Percentiles rank a stretch among this genome's conserved stretches.
Conservation (phyloP, 2,888 invertebrate genomes). For the Orthosia gothica region DNA sequence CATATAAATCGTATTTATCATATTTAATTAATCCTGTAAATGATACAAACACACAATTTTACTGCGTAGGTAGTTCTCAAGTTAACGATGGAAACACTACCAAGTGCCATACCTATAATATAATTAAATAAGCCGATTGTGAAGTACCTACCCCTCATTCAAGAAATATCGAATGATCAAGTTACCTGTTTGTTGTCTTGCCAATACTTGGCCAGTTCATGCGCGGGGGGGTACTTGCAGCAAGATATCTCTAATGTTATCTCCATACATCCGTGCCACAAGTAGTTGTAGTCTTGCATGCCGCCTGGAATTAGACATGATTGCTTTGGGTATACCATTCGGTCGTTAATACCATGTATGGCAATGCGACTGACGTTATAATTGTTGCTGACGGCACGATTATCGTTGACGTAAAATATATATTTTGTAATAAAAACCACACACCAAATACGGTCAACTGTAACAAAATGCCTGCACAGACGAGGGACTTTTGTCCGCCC, state of each 20-base stretch:
- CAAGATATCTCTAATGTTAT: constrained; percentile 98
- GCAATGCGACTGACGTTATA: background rate
- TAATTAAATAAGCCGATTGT: background rate
- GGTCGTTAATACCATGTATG: background rate
- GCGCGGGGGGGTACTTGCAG: constrained; percentile 97
- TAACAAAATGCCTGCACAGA: too few species aligned
- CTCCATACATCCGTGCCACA: constrained; percentile 98
- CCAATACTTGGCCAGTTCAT: constrained; percentile 96
- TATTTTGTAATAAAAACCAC: too few species aligned
- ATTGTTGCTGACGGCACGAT: background rate
- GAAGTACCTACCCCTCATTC: background rate
- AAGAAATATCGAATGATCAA: constrained; percentile 72
- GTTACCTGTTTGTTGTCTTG: constrained; percentile 96
- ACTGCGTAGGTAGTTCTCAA: background rate
- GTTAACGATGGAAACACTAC: background rate
- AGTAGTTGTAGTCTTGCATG: constrained; percentile 98
- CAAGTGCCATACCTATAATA: background rate
- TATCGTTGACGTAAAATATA: background rate
- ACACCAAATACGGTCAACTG: too few species aligned
- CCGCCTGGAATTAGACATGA: constrained; percentile 91
- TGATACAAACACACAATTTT: background rate
- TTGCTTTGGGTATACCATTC: constrained; percentile 1
- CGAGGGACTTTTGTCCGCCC: too few species aligned
- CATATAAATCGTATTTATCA: background rate
- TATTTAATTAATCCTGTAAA: background rate